Conservation (phyloP, 2,797 vertebrate genomes). For the Neosilurus mollespiculum region DNA sequence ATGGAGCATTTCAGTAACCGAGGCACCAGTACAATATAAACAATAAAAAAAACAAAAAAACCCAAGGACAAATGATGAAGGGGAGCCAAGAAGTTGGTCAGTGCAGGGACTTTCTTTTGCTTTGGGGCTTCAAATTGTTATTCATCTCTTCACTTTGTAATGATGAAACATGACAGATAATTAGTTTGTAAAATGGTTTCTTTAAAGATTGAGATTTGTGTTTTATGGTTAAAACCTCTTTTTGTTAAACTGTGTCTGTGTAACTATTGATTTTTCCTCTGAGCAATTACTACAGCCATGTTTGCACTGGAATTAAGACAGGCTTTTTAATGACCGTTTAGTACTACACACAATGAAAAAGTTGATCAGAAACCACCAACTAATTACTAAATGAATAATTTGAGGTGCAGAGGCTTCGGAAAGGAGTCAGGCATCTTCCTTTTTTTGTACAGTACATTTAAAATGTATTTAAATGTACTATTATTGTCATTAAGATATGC, state of each 20-base stretch:
- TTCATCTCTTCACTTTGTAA: not conserved
- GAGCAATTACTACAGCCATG: conserved; percentile 17
- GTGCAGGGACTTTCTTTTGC: not conserved
- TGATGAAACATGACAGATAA: conserved; percentile 6
- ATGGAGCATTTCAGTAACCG: not conserved
- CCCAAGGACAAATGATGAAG: not conserved
- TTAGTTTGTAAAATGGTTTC: not conserved
- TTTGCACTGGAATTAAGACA: not conserved
- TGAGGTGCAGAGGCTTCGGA: not conserved
- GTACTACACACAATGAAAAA: not conserved
- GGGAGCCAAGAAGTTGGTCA: not conserved
- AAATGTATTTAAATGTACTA: not conserved
- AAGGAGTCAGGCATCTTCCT: not conserved
- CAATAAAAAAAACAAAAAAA: not conserved
- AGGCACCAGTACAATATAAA: not conserved
- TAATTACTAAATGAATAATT: not conserved
- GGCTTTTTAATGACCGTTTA: not conserved
- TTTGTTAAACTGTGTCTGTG: not conserved
- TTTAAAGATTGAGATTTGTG: conserved; percentile 11
- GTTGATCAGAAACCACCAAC: not conserved
- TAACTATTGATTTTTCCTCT: conserved; percentile 13
- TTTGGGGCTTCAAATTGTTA: not conserved
- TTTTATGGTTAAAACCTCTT: not conserved
- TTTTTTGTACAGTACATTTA: not conserved
- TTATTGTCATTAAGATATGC: not conserved